Evolutionary conservation across 2,797 vertebrate genomes (phyloP), one percentile per base, ranked within the genome.

Genomic region (Margarornis squamiger): DNA sequence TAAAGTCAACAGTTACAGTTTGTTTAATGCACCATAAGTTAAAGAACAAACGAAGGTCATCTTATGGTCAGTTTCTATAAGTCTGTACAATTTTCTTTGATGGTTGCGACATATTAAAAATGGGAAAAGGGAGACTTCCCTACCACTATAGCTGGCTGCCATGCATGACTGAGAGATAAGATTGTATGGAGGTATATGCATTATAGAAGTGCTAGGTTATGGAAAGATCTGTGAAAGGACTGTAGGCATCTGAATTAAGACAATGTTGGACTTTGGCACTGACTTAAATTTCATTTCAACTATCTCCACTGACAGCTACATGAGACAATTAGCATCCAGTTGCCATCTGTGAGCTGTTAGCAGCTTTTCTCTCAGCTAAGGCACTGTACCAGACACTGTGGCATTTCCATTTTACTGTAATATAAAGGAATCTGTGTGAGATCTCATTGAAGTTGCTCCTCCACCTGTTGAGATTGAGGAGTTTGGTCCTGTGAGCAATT

Each of bases 91-190:
- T 49, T 81, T 73, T 88, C 19, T 73, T 38, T 59, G 13, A 38
- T 68, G 19, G 7, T 14, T 36, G 15, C 51, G 34, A 62, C 14
- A 59, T 77, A 63, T 0, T 78, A 38, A 67, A 96, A 88, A 73
- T 23, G 22, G 23, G 32, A 88, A 74, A 79, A 91, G 16, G 11
- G 16, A 77, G 66, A 57, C 10, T 61, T 59, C 43, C 38, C 49
- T 45, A 73, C 13, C 0, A 0, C 29, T 32, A 2, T 16, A 74
- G 18, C 18, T 76, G 27, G 5, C 29, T 68, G 15, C 54, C 54
- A 18, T 43, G 29, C 10, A 36, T 65, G 54, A 43, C 2, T 77
- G 57, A 63, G 75, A 88, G 41, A 71, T 16, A 51, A 45, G 51
- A 82, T 6, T 30, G 4, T 24, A 20, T 59, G 23, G n/a, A 66